Evolutionary conservation across 2,113 vertebrate species (phyloP).

Genomic region (Psophia crepitans): DNA sequence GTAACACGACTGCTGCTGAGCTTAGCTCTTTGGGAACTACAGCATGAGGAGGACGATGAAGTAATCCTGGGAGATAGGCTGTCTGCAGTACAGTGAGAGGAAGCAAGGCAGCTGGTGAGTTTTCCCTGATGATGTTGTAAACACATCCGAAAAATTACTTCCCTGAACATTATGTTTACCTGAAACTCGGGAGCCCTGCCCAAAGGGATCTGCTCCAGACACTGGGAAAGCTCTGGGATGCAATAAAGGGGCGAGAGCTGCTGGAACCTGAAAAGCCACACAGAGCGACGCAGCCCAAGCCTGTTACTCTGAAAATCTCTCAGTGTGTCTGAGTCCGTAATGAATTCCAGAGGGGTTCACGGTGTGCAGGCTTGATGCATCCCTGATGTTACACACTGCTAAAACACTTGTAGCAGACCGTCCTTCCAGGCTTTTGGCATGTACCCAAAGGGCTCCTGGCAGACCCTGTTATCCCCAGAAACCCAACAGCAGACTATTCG

Average conservation of each 20-base stretch:
- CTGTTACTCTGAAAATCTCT: not conserved
- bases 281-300: not conserved
- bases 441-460: not conserved
- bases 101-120: slow-evolving; percentile 4
- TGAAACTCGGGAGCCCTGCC: not conserved
- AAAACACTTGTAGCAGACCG: not conserved
- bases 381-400: not conserved
- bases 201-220: not conserved
- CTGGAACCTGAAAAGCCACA: not conserved
- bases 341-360: not conserved
- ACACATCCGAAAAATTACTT: not conserved
- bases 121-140: not conserved
- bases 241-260: not conserved
- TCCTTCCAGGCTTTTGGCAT: not conserved
- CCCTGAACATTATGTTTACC: slow-evolving; percentile 1
- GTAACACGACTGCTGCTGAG: not conserved
- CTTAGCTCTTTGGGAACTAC: not conserved
- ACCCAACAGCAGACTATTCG: not conserved
- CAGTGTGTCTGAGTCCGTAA: not conserved
- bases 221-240: not conserved
- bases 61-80: not conserved
- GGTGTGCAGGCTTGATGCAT: not conserved
- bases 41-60: not conserved
- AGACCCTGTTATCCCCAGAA: not conserved
- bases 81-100: not conserved